phyloP scores from a whole-genome alignment of 2,888 invertebrate species.

The Platycnemis pennipes region DNA sequence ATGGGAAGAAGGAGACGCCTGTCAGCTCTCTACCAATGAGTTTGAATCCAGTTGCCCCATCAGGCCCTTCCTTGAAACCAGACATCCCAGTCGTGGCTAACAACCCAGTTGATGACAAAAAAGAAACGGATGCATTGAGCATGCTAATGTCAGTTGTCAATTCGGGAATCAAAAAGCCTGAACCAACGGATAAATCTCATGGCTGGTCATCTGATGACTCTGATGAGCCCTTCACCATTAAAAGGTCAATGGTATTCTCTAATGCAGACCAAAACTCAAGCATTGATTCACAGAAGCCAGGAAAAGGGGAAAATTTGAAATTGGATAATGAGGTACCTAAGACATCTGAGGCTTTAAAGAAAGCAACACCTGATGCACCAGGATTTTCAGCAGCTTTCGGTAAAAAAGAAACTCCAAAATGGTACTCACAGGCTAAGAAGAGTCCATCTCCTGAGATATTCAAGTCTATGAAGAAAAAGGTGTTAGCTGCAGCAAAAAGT shows the following conservation, averaged over 20 bases:
- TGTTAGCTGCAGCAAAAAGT: not conserved
- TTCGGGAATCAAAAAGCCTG: not conserved
- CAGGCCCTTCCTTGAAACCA: not conserved
- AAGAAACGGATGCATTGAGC: not conserved
- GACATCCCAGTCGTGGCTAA: too few species aligned
- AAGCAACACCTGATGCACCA: not conserved
- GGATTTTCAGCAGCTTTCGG: not conserved
- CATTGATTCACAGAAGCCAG: not conserved
- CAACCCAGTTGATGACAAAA: not conserved
- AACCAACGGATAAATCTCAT: not conserved
- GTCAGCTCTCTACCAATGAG: not conserved
- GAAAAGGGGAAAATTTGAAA: not conserved
- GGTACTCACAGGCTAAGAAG: not conserved
- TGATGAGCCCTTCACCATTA: not conserved
- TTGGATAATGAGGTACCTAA: not conserved
- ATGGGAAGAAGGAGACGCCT: not conserved
- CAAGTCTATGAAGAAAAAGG: not conserved
- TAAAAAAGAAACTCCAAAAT: not conserved
- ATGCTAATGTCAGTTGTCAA: slow-evolving; percentile 53
- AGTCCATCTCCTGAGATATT: not conserved
- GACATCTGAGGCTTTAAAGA: not conserved
- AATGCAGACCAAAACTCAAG: not conserved
- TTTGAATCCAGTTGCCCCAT: not conserved
- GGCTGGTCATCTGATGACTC: slow-evolving; percentile 48
- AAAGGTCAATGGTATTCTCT: not conserved